A percentile compares a stretch with the other conserved stretches of the same genome.
Evolutionary conservation across 2,113 vertebrate genomes (phyloP).

Genomic region (Rhabdornis inornatus): DNA sequence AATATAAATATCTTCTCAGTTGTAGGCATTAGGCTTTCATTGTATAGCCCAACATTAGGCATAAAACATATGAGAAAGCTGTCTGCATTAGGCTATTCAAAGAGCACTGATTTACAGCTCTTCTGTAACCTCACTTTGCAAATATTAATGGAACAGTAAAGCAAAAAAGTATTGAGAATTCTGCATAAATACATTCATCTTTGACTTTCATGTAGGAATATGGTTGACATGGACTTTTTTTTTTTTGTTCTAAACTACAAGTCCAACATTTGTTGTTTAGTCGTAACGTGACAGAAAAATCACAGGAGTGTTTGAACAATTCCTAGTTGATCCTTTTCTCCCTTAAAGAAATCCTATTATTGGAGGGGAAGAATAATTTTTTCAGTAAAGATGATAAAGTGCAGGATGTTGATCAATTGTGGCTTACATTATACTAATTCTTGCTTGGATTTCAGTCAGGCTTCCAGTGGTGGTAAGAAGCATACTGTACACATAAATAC

Average conservation of each 20-base stretch:
- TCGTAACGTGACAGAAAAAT: not conserved
- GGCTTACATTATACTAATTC: not conserved
- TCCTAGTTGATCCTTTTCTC: not conserved
- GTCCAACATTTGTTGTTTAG: not conserved
- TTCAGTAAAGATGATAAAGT: not conserved
- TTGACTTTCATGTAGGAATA: not conserved
- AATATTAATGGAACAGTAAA: not conserved
- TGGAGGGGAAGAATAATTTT: not conserved
- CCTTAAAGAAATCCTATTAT: not conserved
- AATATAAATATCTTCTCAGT: conserved; percentile 22
- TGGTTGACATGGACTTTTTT: not conserved
- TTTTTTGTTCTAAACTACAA: not conserved
- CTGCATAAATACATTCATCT: not conserved
- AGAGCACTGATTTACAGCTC: not conserved
- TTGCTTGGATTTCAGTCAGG: not conserved
- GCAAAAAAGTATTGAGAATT: not conserved
- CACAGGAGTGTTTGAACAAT: fast-evolving
- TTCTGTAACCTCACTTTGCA: not conserved
- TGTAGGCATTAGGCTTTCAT: not conserved
- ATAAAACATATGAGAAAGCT: not conserved
- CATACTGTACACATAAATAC: not conserved
- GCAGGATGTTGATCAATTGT: not conserved
- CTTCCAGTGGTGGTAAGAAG: not conserved
- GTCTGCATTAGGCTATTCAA: not conserved
- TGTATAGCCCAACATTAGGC: not conserved